Evolutionary conservation across 2,113 vertebrate species (phyloP).

Genomic region (Bucco capensis): DNA sequence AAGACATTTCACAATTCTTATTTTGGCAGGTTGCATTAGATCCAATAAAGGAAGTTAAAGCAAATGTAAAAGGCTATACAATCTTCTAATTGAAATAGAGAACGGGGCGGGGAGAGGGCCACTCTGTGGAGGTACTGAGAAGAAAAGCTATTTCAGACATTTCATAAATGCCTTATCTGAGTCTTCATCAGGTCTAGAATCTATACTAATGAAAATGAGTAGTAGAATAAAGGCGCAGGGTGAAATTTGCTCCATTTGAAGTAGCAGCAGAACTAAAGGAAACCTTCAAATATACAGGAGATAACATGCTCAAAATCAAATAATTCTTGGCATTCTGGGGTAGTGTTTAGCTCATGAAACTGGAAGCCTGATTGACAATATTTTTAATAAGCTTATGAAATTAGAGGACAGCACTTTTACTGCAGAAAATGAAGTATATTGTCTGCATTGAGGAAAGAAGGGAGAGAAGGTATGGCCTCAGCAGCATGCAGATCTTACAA

Average conservation of each 20-base stretch:
- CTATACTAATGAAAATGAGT: not conserved
- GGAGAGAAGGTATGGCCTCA: not conserved
- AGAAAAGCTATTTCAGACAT: not conserved
- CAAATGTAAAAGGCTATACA: constrained; percentile 10
- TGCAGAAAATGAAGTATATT: not conserved
- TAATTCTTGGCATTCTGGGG: not conserved
- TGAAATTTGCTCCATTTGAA: not conserved
- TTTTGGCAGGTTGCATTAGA: constrained; percentile 41
- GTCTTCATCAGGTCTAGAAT: not conserved
- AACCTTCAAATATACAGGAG: not conserved
- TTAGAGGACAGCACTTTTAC: not conserved
- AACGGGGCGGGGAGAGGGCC: not conserved
- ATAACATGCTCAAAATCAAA: not conserved
- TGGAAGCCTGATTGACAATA: not conserved
- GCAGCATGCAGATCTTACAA: not conserved
- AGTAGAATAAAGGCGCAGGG: not conserved
- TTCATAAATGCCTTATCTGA: not conserved
- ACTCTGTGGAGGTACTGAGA: not conserved
- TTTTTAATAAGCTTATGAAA: not conserved
- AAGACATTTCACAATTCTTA: constrained; percentile 15
- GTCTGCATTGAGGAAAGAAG: not conserved
- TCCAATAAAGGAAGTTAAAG: not conserved
- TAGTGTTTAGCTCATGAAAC: not conserved
- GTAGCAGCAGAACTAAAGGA: not conserved
- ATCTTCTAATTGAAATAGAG: constrained; percentile 11